These are phyloP conservation scores for Palythoa grandis DNA, from an alignment of 92 coral and sea anemone species.

Conservation along the genomic window DNA sequence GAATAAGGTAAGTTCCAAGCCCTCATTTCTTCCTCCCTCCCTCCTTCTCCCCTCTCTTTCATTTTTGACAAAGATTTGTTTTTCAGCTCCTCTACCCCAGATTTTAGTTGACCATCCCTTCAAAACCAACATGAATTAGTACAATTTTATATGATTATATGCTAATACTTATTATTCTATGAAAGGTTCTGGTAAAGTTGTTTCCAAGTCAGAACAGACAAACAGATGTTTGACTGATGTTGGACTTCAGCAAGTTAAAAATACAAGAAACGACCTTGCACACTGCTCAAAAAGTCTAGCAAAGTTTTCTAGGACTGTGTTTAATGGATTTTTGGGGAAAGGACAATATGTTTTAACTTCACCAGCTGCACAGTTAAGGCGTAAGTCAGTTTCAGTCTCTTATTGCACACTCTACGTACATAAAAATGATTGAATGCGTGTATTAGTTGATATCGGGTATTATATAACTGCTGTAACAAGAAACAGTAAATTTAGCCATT, in stretches of 20 bases:
- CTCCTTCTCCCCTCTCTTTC: no score
- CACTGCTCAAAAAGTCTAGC: conserved; percentile 11
- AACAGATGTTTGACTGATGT: not conserved
- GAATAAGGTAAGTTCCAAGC: no score
- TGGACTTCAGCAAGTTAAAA: not conserved
- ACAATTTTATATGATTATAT: not conserved
- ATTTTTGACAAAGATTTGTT: no score
- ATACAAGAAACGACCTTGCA: not conserved
- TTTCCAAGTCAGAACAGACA: conserved; percentile 23
- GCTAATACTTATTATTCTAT: not conserved
- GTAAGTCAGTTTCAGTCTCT: conserved; percentile 34
- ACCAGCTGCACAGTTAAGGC: conserved; percentile 41
- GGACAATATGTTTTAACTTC: conserved; percentile 19
- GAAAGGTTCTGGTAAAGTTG: conserved; percentile 24
- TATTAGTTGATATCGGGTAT: no score
- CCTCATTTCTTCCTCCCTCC: no score
- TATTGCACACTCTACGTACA: no score
- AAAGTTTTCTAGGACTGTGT: conserved; percentile 25
- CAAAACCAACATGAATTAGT: not conserved
- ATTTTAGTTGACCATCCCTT: not conserved
- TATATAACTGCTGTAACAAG: no score
- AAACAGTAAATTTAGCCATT: no score
- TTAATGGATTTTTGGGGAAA: conserved; percentile 21
- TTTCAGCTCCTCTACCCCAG: no score
- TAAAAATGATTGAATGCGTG: no score